Evolutionary conservation across 1,140 invertebrate species (phyloP).

Genomic region (Triops cancriformis): DNA sequence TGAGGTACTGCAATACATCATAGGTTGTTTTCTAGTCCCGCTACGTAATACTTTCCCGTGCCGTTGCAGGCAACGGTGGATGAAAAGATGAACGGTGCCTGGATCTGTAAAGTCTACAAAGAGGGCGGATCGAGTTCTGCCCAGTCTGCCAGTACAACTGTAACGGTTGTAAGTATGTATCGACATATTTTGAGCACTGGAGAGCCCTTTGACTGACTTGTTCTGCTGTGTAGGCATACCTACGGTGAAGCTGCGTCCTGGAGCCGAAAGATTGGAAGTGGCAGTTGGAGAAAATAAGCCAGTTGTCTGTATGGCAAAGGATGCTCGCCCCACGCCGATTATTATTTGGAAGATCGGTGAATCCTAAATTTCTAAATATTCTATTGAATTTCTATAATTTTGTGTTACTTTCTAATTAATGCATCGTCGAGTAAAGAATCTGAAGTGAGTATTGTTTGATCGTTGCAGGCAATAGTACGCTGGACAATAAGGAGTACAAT

Average conservation of each 20-base stretch:
- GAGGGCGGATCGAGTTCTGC: background rate
- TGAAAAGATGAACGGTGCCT: background rate
- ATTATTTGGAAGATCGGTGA: background rate
- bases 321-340: background rate
- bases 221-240: background rate
- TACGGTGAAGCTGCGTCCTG: background rate
- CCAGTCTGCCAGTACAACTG: background rate
- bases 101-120: background rate
- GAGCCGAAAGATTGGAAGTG: background rate
- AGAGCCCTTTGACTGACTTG: too few species aligned
- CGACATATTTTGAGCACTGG: too few species aligned
- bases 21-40: too few species aligned
- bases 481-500: background rate
- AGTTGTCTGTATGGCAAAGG: background rate
- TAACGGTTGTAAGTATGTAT: background rate
- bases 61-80: background rate
- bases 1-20: background rate
- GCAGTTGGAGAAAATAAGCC: background rate
- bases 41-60: too few species aligned
- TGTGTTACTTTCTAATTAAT: too few species aligned
- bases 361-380: background rate
- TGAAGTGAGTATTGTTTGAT: too few species aligned
- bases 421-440: too few species aligned
- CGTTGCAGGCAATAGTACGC: background rate
- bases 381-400: background rate